Percentiles rank a stretch among this genome's conserved stretches.
Evolutionary conservation across 2,888 invertebrate genomes (phyloP).

Genomic region (Caenorhabditis panamensis): DNA sequence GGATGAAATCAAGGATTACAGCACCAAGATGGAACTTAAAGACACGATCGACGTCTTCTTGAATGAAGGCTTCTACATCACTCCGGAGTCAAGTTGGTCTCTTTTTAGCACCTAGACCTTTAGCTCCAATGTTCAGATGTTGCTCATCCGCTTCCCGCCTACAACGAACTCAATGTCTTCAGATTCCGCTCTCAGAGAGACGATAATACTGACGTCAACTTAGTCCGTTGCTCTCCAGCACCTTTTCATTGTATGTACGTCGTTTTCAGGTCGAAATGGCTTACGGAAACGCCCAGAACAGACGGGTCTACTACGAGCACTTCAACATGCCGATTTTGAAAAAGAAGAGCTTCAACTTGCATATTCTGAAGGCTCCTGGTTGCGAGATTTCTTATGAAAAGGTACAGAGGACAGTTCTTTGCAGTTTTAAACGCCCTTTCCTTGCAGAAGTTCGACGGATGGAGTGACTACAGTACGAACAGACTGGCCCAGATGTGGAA

Average conservation of each 20-base stretch:
- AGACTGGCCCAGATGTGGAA: neutral
- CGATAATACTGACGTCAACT: neutral
- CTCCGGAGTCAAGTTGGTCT: constrained; percentile 22
- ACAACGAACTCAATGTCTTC: constrained; percentile 4
- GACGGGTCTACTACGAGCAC: constrained; percentile 13
- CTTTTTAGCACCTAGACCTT: neutral
- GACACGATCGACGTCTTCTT: constrained; percentile 35
- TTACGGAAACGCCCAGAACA: constrained; percentile 13
- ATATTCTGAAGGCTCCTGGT: constrained; percentile 28
- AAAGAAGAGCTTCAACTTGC: constrained; percentile 7
- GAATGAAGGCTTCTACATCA: constrained; percentile 42
- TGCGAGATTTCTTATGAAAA: constrained; percentile 21
- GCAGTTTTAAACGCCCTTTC: neutral
- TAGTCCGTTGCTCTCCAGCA: neutral
- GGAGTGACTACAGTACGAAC: neutral
- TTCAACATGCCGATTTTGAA: neutral
- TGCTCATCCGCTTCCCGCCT: constrained; percentile 30
- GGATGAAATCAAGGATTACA: neutral
- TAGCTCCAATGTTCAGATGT: neutral
- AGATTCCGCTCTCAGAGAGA: neutral
- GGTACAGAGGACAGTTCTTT: constrained; percentile 8
- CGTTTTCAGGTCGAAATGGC: constrained; percentile 28
- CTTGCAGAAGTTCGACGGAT: constrained; percentile 3
- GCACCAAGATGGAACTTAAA: neutral
- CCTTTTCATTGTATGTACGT: no score